phyloP scores from a whole-genome alignment of 2,888 invertebrate genomes.

The Megaustenia siamemsis region DNA sequence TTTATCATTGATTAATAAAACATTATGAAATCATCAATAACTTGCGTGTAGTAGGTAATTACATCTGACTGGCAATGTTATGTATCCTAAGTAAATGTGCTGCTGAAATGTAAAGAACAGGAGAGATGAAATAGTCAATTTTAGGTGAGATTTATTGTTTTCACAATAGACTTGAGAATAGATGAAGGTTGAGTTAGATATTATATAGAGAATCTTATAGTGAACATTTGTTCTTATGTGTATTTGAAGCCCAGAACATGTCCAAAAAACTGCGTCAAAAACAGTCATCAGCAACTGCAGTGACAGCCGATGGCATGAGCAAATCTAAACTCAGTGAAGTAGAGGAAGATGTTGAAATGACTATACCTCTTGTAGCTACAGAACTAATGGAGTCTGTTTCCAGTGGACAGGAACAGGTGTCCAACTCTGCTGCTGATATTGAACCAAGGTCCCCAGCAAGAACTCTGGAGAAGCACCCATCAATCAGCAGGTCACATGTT shows the following conservation, averaged over 20 bases:
- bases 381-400: background rate
- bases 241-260: constrained; percentile 49
- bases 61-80: too few species aligned
- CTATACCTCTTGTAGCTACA: background rate
- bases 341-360: constrained; percentile 50
- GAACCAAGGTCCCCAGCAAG: constrained; percentile 53
- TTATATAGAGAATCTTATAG: too few species aligned
- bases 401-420: background rate
- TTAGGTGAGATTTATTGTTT: too few species aligned
- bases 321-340: constrained; percentile 48
- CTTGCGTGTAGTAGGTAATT: too few species aligned
- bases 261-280: constrained; percentile 45
- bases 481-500: constrained; percentile 52
- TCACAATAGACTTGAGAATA: too few species aligned
- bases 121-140: too few species aligned
- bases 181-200: too few species aligned
- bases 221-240: background rate
- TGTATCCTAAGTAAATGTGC: too few species aligned
- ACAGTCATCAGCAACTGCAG: background rate
- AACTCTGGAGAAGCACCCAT: constrained; percentile 55
- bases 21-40: too few species aligned
- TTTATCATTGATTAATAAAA: too few species aligned
- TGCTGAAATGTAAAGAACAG: too few species aligned
- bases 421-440: constrained; percentile 16
- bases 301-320: constrained; percentile 5